Percentiles rank a stretch among this genome's conserved stretches.
These are phyloP conservation scores for Rhabdomys pumilio DNA, from an alignment of 2,797 vertebrate genomes.

Conservation along the genomic window DNA sequence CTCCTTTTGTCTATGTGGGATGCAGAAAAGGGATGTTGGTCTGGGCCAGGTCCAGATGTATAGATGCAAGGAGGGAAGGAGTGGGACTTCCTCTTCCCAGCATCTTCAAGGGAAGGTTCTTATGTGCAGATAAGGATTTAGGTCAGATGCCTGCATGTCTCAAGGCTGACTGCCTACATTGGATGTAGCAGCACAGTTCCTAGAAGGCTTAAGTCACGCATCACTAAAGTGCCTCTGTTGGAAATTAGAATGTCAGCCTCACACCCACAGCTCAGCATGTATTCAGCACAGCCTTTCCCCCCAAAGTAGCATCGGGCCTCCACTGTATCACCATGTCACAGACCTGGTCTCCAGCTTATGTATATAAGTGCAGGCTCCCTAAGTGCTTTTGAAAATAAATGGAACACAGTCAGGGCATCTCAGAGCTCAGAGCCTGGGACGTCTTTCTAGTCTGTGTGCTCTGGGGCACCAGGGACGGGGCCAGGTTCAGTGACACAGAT, in stretches of 20 bases:
- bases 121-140: neutral
- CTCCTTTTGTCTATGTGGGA: neutral
- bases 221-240: neutral
- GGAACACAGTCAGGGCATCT: neutral
- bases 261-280: constrained; percentile 15
- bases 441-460: neutral
- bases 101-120: neutral
- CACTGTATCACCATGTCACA: neutral
- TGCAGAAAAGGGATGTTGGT: neutral
- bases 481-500: neutral
- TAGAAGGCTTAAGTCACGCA: neutral
- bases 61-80: too few species aligned
- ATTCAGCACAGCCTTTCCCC: neutral
- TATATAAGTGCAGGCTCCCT: neutral
- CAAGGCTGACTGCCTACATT: neutral
- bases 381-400: neutral
- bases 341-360: neutral
- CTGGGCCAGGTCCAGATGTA: neutral
- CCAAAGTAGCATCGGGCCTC: constrained; percentile 28
- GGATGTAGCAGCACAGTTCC: neutral
- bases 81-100: neutral
- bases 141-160: constrained; percentile 23
- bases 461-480: neutral
- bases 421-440: neutral
- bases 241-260: constrained; percentile 34